Evolutionary conservation across 2,888 invertebrate species (phyloP).

Genomic region (Muschampia plurimacula): DNA sequence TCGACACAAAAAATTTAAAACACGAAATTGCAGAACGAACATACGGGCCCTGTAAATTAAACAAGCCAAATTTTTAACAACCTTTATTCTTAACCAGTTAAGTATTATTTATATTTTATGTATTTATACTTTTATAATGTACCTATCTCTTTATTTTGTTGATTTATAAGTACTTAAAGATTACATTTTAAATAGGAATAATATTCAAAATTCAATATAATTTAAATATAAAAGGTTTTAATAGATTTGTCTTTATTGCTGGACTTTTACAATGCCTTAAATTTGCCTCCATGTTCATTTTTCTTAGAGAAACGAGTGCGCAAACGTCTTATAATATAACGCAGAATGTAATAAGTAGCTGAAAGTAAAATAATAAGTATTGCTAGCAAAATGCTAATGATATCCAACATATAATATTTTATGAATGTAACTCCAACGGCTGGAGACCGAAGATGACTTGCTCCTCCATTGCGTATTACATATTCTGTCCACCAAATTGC

Average conservation of each 20-base stretch:
- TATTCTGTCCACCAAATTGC: conserved; percentile 85
- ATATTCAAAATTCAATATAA: not conserved
- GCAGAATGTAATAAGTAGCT: conserved; percentile 52
- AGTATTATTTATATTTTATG: too few species aligned
- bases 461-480: conserved; percentile 75
- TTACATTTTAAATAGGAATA: not conserved
- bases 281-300: conserved; percentile 59
- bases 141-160: too few species aligned
- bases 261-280: conserved; percentile 64
- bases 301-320: conserved; percentile 52
- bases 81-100: too few species aligned
- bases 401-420: conserved; percentile 73
- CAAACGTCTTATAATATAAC: conserved; percentile 54
- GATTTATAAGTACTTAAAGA: too few species aligned
- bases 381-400: conserved; percentile 54
- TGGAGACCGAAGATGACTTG: conserved; percentile 73
- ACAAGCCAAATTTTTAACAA: too few species aligned
- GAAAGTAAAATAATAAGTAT: conserved; percentile 47
- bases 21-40: too few species aligned
- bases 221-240: too few species aligned
- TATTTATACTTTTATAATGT: too few species aligned
- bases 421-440: conserved; percentile 65
- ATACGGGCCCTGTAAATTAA: too few species aligned
- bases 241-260: not conserved
- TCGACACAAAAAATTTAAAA: too few species aligned